Evolutionary conservation across 1,140 invertebrate species (phyloP), one percentile per base, ranked within the genome.

Genomic region (Heliconius eleuchia): DNA sequence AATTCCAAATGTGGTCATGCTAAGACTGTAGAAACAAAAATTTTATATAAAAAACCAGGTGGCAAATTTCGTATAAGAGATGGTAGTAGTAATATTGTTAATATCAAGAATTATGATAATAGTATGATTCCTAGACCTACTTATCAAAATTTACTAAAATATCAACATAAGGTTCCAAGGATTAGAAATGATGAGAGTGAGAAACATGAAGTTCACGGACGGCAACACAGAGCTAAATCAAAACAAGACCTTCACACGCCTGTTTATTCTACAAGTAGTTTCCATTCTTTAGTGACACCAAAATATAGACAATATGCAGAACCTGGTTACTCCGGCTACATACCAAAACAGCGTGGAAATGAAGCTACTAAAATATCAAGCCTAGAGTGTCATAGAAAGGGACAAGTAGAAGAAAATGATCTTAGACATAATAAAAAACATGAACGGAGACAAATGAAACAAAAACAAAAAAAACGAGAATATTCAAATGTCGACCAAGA

Each of bases 21-120:
- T 42, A 83, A 82, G 46, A 78, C 72, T 23, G 71, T 73, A 74
- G 87, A 88, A 79, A 90, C 90, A 57, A 86, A 88, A 85, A 27
- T 88, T 39, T 52, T 92, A 16, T 89, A 90, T 74, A 86, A 87
- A 80, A 85, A 84, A 55, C 81, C 85, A 19, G 82, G 85, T 70
- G 81, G 74, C 60, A 57, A 83, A 23, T 84, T 81, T 71, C 80
- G 60, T 73, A 88, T 84, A 76, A 84, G 82, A 60, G 73, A 87
- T 73, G 82, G 85, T n/a, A 88, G 81, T 66, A 80, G 88, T 42
- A 76, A 77, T 34, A 74, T 23, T 46, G 13, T 30, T 27, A 60
- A 77, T 55, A 37, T 9, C 7, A 57, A 71, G 83, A 80, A 46
- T 23, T 75, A 74, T 77, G 73, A 78, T 50, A 30, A 80, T 71